Conservation (phyloP, 2,888 invertebrate genomes). For the Meteorus colon region DNA sequence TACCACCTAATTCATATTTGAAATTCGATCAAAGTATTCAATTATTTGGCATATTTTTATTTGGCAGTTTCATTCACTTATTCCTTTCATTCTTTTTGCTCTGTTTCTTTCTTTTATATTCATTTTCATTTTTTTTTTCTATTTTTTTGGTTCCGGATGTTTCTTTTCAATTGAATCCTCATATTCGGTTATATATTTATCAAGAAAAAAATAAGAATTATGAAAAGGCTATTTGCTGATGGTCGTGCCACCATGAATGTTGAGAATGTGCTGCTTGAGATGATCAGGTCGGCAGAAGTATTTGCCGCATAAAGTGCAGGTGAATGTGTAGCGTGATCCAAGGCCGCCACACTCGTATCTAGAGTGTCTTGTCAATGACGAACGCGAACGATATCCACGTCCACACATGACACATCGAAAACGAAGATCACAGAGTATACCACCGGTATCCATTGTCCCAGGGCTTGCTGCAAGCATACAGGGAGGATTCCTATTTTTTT, state of each 20-base stretch:
- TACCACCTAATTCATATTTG: neutral
- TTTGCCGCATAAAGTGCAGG: conserved; percentile 72
- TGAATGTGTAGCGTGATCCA: conserved; percentile 72
- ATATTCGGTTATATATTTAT: conserved; percentile 6
- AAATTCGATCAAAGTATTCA: conserved; percentile 5
- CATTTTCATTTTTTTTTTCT: conserved; percentile 46
- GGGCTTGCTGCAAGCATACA: conserved; percentile 71
- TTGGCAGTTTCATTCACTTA: conserved; percentile 31
- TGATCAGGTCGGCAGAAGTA: conserved; percentile 73
- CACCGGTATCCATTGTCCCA: conserved; percentile 59
- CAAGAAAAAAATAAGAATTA: conserved; percentile 1
- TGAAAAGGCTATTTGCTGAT: conserved; percentile 61
- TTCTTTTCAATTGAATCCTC: neutral
- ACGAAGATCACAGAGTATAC: conserved; percentile 62
- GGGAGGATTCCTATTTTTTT: conserved; percentile 56
- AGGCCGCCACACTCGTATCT: conserved; percentile 72
- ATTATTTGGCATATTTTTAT: conserved; percentile 35
- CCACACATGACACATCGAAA: conserved; percentile 72
- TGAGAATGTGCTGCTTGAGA: conserved; percentile 73
- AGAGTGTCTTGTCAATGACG: conserved; percentile 70
- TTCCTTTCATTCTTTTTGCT: neutral
- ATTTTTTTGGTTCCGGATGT: conserved; percentile 24
- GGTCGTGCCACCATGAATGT: conserved; percentile 69
- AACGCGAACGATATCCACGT: conserved; percentile 70
- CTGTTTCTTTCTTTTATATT: conserved; percentile 15